These are phyloP conservation scores for Auanema sp. DNA, from an alignment of 2,888 invertebrate species.

Conservation along the genomic window DNA sequence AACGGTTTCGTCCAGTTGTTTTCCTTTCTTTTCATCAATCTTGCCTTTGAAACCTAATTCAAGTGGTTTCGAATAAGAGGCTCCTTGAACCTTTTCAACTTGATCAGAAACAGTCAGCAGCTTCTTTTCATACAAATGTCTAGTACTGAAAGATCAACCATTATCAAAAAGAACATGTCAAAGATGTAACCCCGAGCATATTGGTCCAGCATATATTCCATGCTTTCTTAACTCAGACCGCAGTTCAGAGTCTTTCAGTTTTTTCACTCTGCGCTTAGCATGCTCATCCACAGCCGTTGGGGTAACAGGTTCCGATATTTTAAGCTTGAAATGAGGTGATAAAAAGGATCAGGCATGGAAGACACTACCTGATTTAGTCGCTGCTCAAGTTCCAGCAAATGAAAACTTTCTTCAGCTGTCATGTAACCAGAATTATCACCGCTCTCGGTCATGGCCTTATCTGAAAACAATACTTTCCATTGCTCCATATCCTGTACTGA, in stretches of 20 bases:
- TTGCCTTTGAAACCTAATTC: constrained; percentile 18
- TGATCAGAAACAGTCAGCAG: constrained; percentile 23
- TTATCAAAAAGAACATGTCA: neutral
- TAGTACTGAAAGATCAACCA: constrained; percentile 21
- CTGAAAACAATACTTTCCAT: constrained; percentile 4
- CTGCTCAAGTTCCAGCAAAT: constrained; percentile 14
- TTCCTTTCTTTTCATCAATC: constrained; percentile 9
- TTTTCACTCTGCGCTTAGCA: constrained; percentile 25
- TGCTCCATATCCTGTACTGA: neutral
- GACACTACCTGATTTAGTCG: constrained; percentile 15
- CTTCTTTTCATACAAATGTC: constrained; percentile 49
- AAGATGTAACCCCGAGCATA: constrained; percentile 23
- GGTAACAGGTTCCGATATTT: constrained; percentile 12
- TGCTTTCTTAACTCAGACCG: constrained; percentile 30
- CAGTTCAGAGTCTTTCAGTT: constrained; percentile 30
- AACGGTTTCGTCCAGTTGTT: constrained; percentile 18
- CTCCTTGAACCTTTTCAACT: constrained; percentile 8
- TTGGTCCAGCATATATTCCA: constrained; percentile 46
- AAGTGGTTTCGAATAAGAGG: constrained; percentile 14
- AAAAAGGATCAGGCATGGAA: constrained; percentile 9
- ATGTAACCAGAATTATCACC: constrained; percentile 5
- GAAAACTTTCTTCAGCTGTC: constrained; percentile 19
- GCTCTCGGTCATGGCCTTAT: neutral
- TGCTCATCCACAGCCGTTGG: constrained; percentile 30
- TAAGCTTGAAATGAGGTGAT: constrained; percentile 5